Conservation (phyloP, 2,888 invertebrate species). For the Alcis repandata region DNA sequence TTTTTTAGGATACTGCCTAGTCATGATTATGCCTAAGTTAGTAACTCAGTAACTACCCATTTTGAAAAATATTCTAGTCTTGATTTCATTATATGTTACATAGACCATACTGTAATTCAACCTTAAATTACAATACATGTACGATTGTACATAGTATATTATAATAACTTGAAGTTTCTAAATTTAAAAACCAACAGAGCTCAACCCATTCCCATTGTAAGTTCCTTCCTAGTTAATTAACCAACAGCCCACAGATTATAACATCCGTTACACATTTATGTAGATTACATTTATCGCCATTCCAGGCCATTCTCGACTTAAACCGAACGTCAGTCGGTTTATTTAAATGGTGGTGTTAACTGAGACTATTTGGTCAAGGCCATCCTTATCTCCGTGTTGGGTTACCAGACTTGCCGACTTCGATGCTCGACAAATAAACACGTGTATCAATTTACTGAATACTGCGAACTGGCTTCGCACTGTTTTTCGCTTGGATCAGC, state of each 20-base stretch:
- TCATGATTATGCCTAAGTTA: no score
- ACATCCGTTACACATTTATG: slow-evolving; percentile 68
- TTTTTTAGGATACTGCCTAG: no score
- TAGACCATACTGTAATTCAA: no score
- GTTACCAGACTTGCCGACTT: slow-evolving; percentile 77
- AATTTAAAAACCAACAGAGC: not conserved
- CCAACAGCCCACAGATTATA: slow-evolving; percentile 62
- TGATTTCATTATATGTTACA: no score
- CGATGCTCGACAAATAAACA: slow-evolving; percentile 51
- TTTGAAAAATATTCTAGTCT: no score
- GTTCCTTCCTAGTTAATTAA: slow-evolving; percentile 53
- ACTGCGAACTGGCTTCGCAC: slow-evolving; percentile 48
- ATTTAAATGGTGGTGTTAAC: slow-evolving; percentile 44
- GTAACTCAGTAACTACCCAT: no score
- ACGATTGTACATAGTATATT: not conserved
- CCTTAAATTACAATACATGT: no score
- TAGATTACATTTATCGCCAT: slow-evolving; percentile 34
- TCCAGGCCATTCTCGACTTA: slow-evolving; percentile 30
- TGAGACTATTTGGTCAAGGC: slow-evolving; percentile 65
- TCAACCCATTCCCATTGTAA: slow-evolving; percentile 60
- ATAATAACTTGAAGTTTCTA: not conserved
- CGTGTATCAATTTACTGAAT: slow-evolving; percentile 60
- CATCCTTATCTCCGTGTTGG: slow-evolving; percentile 72
- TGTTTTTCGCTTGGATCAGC: slow-evolving; percentile 46
- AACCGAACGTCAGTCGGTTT: slow-evolving; percentile 22